phyloP scores from a whole-genome alignment of 2,888 invertebrate genomes.

The Perithous albicinctus region DNA sequence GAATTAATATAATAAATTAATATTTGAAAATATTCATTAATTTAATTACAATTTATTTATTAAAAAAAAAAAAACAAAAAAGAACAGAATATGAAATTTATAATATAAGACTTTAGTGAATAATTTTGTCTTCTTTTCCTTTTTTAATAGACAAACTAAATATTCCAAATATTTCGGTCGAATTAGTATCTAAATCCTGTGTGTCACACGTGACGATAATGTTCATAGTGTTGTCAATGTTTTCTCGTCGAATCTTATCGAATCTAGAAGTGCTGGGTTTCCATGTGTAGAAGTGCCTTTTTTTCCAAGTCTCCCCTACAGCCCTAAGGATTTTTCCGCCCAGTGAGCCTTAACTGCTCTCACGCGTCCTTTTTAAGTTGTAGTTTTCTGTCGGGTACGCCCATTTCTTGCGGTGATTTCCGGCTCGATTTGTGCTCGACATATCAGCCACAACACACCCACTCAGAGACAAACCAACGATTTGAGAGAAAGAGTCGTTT shows the following conservation, averaged over 20 bases:
- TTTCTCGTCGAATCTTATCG: not conserved
- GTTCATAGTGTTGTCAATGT: not conserved
- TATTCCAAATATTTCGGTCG: not conserved
- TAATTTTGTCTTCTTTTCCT: too few relatives aligned
- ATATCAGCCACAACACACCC: not conserved
- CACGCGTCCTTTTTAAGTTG: not conserved
- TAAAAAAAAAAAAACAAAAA: too few relatives aligned
- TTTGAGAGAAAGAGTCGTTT: not conserved
- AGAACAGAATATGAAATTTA: too few relatives aligned
- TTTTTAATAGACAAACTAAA: too few relatives aligned
- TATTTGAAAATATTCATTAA: too few relatives aligned
- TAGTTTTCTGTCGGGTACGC: conserved; percentile 9
- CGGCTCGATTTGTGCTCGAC: not conserved
- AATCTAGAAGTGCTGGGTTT: not conserved
- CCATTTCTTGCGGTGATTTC: not conserved
- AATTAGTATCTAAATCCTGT: not conserved
- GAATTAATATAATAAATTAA: too few relatives aligned
- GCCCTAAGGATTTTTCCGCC: not conserved
- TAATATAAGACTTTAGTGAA: too few relatives aligned
- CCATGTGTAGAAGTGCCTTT: not conserved
- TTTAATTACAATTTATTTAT: too few relatives aligned
- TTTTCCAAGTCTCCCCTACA: not conserved
- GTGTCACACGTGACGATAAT: not conserved
- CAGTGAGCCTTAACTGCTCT: not conserved
- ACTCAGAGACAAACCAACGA: not conserved